These are phyloP conservation scores for Rissa tridactyla DNA, from an alignment of 2,113 vertebrate genomes.

Conservation along the genomic window DNA sequence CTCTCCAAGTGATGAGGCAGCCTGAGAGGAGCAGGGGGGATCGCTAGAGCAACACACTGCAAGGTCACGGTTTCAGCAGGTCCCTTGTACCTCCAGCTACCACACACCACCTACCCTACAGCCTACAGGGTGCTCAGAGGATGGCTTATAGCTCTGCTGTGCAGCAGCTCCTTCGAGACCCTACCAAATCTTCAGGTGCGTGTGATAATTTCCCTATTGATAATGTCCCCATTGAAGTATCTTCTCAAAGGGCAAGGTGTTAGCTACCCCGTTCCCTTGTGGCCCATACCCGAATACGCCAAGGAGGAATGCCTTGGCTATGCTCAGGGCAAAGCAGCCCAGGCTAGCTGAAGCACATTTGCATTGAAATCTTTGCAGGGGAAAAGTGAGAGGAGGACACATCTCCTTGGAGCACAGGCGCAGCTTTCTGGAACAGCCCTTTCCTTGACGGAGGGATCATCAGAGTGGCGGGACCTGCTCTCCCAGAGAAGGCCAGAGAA, in stretches of 20 bases:
- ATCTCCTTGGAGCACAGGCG: neutral
- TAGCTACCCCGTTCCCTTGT: accelerated
- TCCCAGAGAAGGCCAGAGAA: neutral
- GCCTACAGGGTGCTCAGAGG: neutral
- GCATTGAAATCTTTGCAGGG: neutral
- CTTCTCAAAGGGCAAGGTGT: neutral
- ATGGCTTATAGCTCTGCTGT: neutral
- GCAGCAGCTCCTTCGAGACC: neutral
- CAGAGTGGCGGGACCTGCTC: too few relatives aligned
- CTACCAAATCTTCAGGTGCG: neutral
- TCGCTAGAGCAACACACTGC: neutral
- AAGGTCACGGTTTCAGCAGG: neutral
- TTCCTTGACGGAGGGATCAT: neutral
- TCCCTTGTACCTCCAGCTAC: neutral
- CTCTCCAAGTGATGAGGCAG: neutral
- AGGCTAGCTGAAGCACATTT: neutral
- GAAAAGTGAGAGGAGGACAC: neutral
- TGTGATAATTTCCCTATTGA: neutral
- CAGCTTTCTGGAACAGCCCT: neutral
- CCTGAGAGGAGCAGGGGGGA: neutral
- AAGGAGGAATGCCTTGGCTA: neutral
- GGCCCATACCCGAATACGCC: accelerated
- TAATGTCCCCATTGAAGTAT: neutral
- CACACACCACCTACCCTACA: neutral
- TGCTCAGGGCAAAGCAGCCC: neutral